Evolutionary conservation across 2,888 invertebrate genomes (phyloP).

Genomic region (Hypena proboscidalis): DNA sequence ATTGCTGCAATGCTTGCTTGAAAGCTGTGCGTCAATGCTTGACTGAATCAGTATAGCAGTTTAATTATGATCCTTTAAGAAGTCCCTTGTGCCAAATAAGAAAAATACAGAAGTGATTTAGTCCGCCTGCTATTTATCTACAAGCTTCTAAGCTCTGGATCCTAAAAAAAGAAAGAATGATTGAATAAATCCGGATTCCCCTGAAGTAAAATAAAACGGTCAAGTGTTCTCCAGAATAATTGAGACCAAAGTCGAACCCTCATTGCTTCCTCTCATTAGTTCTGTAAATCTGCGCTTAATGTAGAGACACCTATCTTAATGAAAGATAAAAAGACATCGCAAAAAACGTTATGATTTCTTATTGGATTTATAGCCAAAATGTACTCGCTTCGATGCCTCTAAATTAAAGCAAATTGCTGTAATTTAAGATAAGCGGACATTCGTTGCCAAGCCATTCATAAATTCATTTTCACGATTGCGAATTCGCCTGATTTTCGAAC

Average conservation of each 20-base stretch:
- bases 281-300: constrained; percentile 1
- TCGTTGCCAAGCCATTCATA: neutral
- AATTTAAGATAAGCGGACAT: constrained; percentile 2
- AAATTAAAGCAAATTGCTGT: constrained; percentile 6
- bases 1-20: too few species aligned
- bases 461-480: constrained; percentile 7
- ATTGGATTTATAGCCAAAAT: neutral
- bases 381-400: neutral
- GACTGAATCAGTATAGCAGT: too few species aligned
- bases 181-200: constrained; percentile 17
- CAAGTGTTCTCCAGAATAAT: constrained; percentile 24
- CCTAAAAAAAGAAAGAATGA: too few species aligned
- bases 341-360: neutral
- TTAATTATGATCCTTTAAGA: too few species aligned
- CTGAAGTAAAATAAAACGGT: constrained; percentile 22
- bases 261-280: constrained; percentile 18
- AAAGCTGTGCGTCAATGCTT: too few species aligned
- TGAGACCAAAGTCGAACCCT: constrained; percentile 19
- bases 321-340: constrained; percentile 1
- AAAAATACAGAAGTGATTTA: too few species aligned
- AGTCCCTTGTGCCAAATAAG: too few species aligned
- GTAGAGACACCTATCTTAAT: neutral
- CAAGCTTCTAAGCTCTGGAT: too few species aligned
- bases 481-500: neutral
- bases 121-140: too few species aligned